Percentiles rank a stretch among this genome's conserved stretches.
Evolutionary conservation across 2,113 vertebrate species (phyloP).

Genomic region (sheep (Ovis aries)): DNA sequence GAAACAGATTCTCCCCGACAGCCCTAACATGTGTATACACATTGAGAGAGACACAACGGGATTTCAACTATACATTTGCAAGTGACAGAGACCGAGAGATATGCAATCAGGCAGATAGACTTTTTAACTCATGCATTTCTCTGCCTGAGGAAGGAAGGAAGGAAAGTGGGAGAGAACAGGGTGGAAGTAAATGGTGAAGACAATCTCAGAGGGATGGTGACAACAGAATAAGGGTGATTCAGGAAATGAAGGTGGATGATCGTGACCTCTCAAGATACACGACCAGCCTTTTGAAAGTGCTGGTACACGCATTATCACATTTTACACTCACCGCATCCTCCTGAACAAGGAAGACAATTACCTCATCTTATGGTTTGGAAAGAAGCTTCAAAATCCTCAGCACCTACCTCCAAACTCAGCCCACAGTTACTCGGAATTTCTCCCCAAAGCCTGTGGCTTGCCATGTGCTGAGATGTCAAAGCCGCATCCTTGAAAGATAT

Average conservation of each 20-base stretch:
- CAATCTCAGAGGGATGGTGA: not conserved
- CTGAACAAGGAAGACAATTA: not conserved
- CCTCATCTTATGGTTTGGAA: not conserved
- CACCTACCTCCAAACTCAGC: not conserved
- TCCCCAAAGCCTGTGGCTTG: not conserved
- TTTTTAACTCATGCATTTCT: not conserved
- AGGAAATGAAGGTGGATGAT: not conserved
- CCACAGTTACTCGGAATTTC: not conserved
- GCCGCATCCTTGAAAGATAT: not conserved
- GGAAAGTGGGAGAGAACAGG: not conserved
- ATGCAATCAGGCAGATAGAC: not conserved
- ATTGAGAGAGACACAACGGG: not conserved
- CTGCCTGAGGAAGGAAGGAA: not conserved
- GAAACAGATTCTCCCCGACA: not conserved
- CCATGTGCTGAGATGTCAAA: not conserved
- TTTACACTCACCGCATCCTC: not conserved
- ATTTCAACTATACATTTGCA: not conserved
- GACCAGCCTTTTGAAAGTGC: not conserved
- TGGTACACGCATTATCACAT: not conserved
- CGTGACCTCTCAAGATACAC: not conserved
- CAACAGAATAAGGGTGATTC: not conserved
- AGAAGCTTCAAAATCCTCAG: not conserved
- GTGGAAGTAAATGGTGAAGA: not conserved
- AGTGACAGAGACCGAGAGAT: not conserved
- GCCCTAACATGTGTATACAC: fast-evolving